phyloP scores from a whole-genome alignment of 1,140 invertebrate genomes.

The Sitophilus oryzae region DNA sequence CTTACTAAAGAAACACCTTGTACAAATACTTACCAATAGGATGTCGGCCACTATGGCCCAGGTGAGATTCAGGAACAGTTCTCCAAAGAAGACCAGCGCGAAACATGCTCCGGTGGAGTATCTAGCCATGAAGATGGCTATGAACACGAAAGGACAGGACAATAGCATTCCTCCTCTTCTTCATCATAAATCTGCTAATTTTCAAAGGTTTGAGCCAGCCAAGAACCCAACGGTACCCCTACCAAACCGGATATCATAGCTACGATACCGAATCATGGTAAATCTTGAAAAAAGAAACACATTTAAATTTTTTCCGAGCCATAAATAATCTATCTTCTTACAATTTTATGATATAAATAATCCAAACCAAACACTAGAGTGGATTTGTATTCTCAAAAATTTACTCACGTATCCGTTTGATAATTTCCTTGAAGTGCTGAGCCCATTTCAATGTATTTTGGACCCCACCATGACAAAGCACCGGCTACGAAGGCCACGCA shows the following conservation, averaged over 20 bases:
- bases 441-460: conserved; percentile 76
- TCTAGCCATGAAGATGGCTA: conserved; percentile 62
- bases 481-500: conserved; percentile 96
- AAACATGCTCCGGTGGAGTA: conserved; percentile 61
- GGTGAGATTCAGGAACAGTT: conserved; percentile 84
- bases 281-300: conserved; percentile 67
- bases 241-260: conserved; percentile 88
- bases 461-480: conserved; percentile 94
- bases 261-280: conserved; percentile 83
- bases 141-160: conserved; percentile 79
- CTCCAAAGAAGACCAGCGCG: conserved; percentile 71
- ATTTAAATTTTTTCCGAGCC: too few relatives aligned
- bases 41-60: conserved; percentile 99
- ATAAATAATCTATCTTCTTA: too few relatives aligned
- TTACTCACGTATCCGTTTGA: conserved; percentile 55
- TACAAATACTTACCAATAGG: conserved; percentile 69
- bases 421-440: conserved; percentile 56
- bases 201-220: conserved; percentile 67
- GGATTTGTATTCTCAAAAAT: not conserved
- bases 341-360: too few relatives aligned
- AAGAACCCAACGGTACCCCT: conserved; percentile 87
- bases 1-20: not conserved
- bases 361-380: too few relatives aligned
- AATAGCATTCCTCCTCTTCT: conserved; percentile 78
- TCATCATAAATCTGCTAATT: conserved; percentile 64